Conservation (phyloP, 2,888 invertebrate genomes). For the Pilophorus perplexus region DNA sequence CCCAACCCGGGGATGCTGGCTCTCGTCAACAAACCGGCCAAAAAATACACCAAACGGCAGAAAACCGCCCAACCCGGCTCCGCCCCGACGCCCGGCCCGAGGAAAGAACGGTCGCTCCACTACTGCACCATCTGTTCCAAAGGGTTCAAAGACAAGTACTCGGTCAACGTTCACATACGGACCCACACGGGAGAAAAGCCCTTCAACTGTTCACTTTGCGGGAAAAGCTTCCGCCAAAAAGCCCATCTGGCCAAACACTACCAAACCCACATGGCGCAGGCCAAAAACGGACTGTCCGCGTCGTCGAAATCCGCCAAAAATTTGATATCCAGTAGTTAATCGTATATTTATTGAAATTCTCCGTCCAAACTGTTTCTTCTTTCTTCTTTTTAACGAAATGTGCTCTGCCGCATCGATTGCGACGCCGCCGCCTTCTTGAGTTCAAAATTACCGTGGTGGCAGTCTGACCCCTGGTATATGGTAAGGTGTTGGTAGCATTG, state of each 20-base stretch:
- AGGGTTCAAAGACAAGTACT: slow-evolving; percentile 93
- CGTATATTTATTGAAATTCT: background rate
- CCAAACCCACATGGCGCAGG: slow-evolving; percentile 84
- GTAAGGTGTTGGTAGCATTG: too few relatives aligned
- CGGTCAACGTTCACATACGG: slow-evolving; percentile 94
- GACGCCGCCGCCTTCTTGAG: too few relatives aligned
- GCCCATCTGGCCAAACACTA: slow-evolving; percentile 90
- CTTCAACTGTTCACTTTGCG: slow-evolving; percentile 90
- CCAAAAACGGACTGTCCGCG: slow-evolving; percentile 46
- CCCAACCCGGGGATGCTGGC: slow-evolving; percentile 55
- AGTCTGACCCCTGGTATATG: too few relatives aligned
- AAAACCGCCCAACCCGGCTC: slow-evolving; percentile 55
- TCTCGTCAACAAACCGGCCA: slow-evolving; percentile 45
- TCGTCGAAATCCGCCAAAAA: slow-evolving; percentile 44
- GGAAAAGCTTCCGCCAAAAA: slow-evolving; percentile 88
- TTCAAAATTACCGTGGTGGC: too few relatives aligned
- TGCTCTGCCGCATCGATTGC: background rate
- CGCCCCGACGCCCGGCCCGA: slow-evolving; percentile 50
- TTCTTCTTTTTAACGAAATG: background rate
- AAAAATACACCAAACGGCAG: slow-evolving; percentile 62
- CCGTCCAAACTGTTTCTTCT: background rate
- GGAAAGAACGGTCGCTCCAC: slow-evolving; percentile 81
- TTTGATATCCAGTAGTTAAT: slow-evolving; percentile 44
- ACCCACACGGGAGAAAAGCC: slow-evolving; percentile 99
- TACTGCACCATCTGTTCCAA: slow-evolving; percentile 91